phyloP scores from a whole-genome alignment of 2,797 vertebrate genomes.

The Coccyzus lansbergi region DNA sequence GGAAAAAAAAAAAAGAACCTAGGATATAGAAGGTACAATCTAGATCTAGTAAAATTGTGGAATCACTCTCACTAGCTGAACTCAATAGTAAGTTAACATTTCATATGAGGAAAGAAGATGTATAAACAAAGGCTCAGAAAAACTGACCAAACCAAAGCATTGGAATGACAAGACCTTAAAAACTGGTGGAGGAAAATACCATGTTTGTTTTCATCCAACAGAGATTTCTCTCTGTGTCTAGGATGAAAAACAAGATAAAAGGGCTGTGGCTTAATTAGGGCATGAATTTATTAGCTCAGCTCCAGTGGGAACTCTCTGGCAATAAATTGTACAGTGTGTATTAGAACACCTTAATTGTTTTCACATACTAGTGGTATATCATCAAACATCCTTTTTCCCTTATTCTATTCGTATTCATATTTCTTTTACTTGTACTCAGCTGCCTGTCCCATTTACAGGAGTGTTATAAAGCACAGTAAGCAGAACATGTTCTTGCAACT shows the following conservation, averaged over 20 bases:
- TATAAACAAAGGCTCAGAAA: not conserved
- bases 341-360: not conserved
- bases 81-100: not conserved
- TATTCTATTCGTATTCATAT: not conserved
- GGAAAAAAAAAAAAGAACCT: not conserved
- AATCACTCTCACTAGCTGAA: not conserved
- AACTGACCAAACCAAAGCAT: not conserved
- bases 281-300: constrained; percentile 29
- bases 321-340: not conserved
- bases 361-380: not conserved
- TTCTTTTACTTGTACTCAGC: not conserved
- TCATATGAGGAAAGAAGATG: not conserved
- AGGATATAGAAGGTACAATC: not conserved
- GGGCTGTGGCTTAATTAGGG: not conserved
- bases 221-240: not conserved
- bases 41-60: not conserved
- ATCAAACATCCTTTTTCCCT: not conserved
- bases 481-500: not conserved
- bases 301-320: not conserved
- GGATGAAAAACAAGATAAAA: constrained; percentile 8
- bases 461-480: not conserved
- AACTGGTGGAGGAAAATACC: not conserved
- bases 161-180: not conserved
- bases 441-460: not conserved
- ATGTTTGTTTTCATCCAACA: not conserved